These are phyloP conservation scores for Ginglymostoma cirratum DNA, from an alignment of 2,113 vertebrate genomes.

Conservation along the genomic window DNA sequence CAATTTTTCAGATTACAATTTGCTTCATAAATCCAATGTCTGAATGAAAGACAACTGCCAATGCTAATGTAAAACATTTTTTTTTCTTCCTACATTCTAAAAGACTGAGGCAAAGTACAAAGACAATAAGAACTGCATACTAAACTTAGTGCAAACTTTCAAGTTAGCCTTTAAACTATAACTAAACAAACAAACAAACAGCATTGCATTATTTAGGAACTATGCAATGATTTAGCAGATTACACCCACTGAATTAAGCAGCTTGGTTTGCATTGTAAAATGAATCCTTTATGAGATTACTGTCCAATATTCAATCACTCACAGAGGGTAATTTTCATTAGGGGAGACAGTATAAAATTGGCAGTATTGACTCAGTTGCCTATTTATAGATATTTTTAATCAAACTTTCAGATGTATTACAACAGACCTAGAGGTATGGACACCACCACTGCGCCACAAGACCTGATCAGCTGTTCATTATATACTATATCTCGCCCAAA, in stretches of 20 bases:
- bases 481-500: background rate
- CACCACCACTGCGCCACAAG: no score
- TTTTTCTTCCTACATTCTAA: no score
- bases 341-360: background rate
- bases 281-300: background rate
- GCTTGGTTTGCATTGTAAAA: background rate
- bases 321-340: background rate
- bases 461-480: background rate
- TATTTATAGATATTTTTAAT: no score
- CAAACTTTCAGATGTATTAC: no score
- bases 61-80: no score
- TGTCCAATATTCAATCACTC: background rate
- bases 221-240: background rate
- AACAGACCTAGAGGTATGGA: no score
- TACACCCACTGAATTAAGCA: background rate
- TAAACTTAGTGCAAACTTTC: background rate
- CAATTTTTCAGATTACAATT: no score
- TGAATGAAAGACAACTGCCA: no score
- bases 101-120: background rate
- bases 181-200: background rate
- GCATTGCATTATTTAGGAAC: background rate
- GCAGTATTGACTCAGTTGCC: background rate
- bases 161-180: background rate
- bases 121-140: background rate
- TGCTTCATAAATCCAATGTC: no score